phyloP scores from a whole-genome alignment of 2,113 vertebrate species.

The Ageneiosus marmoratus region DNA sequence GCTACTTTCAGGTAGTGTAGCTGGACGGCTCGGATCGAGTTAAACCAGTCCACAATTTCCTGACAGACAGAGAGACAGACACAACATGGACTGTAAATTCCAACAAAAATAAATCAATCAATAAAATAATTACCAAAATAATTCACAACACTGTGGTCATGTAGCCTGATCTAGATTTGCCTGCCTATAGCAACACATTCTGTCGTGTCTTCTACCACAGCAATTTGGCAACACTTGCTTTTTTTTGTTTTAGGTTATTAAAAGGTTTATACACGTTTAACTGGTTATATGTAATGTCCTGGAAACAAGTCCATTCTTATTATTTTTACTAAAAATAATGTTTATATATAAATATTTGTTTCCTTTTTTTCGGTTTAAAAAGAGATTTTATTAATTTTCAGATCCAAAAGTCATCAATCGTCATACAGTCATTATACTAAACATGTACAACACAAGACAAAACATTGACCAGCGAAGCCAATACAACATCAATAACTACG shows the following conservation, averaged over 20 bases:
- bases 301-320: neutral
- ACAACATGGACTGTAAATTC: neutral
- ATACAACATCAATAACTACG: no score
- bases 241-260: neutral
- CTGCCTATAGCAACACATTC: neutral
- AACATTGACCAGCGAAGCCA: no score
- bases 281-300: neutral
- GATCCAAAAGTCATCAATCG: no score
- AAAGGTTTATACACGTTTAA: neutral
- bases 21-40: constrained; percentile 88
- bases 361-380: no score
- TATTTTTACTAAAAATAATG: no score
- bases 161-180: neutral
- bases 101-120: neutral
- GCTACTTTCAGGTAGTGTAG: constrained; percentile 96
- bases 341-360: neutral
- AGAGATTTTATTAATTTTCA: no score
- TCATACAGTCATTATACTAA: no score
- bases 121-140: neutral
- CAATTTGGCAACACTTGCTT: neutral
- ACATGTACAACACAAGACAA: no score
- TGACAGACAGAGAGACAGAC: constrained; percentile 56
- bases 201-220: neutral
- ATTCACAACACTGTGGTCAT: neutral
- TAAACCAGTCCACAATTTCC: constrained; percentile 97